Conservation (phyloP, 1,140 invertebrate genomes). For the Papilio polytes region DNA sequence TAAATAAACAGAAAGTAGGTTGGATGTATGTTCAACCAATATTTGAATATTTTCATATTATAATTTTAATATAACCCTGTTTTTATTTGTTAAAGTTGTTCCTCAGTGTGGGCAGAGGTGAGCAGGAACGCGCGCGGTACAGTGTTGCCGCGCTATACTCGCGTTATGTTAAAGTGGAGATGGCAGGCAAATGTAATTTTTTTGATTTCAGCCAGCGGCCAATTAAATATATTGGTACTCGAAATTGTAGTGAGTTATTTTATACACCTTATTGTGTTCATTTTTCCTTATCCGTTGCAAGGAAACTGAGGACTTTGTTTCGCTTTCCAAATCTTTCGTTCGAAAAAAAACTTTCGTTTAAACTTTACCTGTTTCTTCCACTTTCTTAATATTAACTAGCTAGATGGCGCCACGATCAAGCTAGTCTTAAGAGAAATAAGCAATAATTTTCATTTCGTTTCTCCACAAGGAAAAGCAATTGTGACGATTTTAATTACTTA, state of each 20-base stretch:
- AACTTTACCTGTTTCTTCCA: conserved; percentile 12
- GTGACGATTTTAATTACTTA: not conserved
- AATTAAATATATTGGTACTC: conserved; percentile 83
- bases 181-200: conserved; percentile 75
- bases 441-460: conserved; percentile 17
- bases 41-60: conserved; percentile 85
- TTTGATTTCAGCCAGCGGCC: conserved; percentile 82
- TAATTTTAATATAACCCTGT: conserved; percentile 84
- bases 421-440: conserved; percentile 10
- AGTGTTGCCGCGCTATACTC: conserved; percentile 54
- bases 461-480: not conserved
- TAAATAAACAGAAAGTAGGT: conserved; percentile 82
- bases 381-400: not conserved
- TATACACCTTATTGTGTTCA: conserved; percentile 47
- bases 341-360: not conserved
- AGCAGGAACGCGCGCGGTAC: not conserved
- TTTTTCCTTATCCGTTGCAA: conserved; percentile 45
- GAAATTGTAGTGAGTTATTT: conserved; percentile 77
- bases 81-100: conserved; percentile 81
- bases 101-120: conserved; percentile 16
- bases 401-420: conserved; percentile 9
- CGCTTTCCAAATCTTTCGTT: not conserved
- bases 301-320: conserved; percentile 13
- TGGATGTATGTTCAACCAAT: conserved; percentile 77
- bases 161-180: conserved; percentile 62